Base-by-base conservation (phyloP, 2,888 invertebrate species). In the Zootermopsis nevadensis region DNA sequence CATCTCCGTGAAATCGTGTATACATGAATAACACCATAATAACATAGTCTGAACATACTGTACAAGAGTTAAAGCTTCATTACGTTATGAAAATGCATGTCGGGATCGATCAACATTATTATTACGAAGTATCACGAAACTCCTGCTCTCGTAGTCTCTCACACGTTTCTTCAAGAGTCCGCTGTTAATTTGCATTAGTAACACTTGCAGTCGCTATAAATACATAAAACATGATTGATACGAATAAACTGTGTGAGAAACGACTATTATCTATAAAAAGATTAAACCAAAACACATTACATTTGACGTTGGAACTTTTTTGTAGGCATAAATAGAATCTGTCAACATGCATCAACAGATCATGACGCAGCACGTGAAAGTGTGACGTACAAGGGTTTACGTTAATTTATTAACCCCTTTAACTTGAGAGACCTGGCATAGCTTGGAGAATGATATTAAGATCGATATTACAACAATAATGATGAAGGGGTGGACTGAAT, bases 181-280 rank as follows among this genome's bases (percentile, higher is more conserved):
- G 69, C 4, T 69, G 33, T 33, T 69, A 69, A 38, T 74, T 38
- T 38, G 8, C 38, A 38, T n/a, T 24, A n/a, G 35, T 42, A 69
- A n/a, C 74, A 24, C 38, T 38, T 38, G 8, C 38, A 2, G 74
- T 33, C 74, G 35, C 74, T 38, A 74, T 74, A 74, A 74, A 74
- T 74, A 74, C 74, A 35, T 35, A 38, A 69, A 8, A 35, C 24
- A 42, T 74, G 74, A 74, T 42, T 35, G 38, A 74, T 74, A n/a
- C 4, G 38, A 1, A 35, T 12, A 4, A 38, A 35, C n/a, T 74
- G 38, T 74, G 74, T 1, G 24, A 38, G 38, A 31, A 74, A 74
- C 12, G 24, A 38, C 35, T 10, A n/a, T 74, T 74, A 74, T 74
- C 74, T 74, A 24, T n/a, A 74, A 74, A 33, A 22, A 74, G 74